A percentile compares a stretch with the other conserved stretches of the same genome.
Conservation (phyloP, 2,113 vertebrate species). For the Todiramphus saurophagus region DNA sequence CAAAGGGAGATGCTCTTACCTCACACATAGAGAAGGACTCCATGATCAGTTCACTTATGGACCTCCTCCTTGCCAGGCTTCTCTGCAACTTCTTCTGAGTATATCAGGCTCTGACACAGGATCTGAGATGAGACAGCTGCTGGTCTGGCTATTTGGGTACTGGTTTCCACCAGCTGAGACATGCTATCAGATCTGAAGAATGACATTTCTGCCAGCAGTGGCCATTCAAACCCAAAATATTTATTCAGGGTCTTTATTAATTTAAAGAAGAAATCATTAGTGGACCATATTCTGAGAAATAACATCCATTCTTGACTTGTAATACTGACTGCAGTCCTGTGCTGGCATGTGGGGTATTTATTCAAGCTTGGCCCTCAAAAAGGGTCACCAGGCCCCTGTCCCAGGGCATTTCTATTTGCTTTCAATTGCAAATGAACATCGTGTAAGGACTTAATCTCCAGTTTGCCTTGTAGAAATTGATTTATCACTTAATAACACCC, state of each 20-base stretch:
- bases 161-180: background rate
- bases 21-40: background rate
- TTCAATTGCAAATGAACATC: constrained; percentile 31
- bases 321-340: background rate
- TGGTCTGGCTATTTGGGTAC: background rate
- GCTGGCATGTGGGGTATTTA: background rate
- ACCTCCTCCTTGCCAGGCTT: background rate
- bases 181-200: background rate
- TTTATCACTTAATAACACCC: constrained; percentile 57
- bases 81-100: background rate
- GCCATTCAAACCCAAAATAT: background rate
- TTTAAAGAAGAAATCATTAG: background rate
- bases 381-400: background rate
- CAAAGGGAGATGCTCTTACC: background rate
- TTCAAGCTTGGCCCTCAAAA: background rate
- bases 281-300: background rate
- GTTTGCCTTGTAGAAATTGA: constrained; percentile 53
- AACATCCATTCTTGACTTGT: background rate
- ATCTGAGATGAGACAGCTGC: background rate
- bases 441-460: constrained; percentile 12
- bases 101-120: background rate
- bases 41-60: background rate
- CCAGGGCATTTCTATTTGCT: constrained; percentile 1
- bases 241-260: background rate
- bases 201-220: background rate